Evolutionary conservation across 2,797 vertebrate genomes (phyloP).

Genomic region (Epinephelus malabaricus): DNA sequence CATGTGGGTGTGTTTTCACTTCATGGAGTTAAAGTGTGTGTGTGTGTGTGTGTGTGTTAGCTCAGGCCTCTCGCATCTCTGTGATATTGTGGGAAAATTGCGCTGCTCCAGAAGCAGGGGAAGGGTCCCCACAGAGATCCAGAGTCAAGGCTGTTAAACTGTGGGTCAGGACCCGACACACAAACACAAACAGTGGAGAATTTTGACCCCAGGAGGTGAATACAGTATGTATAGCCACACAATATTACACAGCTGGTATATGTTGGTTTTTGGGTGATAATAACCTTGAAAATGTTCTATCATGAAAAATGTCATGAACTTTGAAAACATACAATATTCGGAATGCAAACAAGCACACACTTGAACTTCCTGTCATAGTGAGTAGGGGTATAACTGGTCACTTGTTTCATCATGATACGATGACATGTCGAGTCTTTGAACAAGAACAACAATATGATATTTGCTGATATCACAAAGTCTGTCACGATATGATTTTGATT

Average conservation of each 20-base stretch:
- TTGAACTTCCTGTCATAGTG: constrained; percentile 15
- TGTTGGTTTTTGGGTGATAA: background rate
- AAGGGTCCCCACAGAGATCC: constrained; percentile 17
- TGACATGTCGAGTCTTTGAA: too few relatives aligned
- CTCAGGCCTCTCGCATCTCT: constrained; percentile 40
- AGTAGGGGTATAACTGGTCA: background rate
- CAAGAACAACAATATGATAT: too few relatives aligned
- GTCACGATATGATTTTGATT: too few relatives aligned
- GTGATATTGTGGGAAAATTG: constrained; percentile 64
- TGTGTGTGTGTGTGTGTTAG: constrained; percentile 11
- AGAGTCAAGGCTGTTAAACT: constrained; percentile 32
- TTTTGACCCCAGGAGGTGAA: constrained; percentile 24
- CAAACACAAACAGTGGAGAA: constrained; percentile 34
- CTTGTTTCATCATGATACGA: too few relatives aligned
- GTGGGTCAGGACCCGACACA: constrained; percentile 13
- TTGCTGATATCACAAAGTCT: too few relatives aligned
- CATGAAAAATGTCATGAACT: background rate
- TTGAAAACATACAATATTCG: too few relatives aligned
- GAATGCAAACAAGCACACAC: constrained; percentile 16
- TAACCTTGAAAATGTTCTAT: background rate
- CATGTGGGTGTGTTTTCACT: constrained; percentile 49
- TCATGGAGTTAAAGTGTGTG: constrained; percentile 7
- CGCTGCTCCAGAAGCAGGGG: constrained; percentile 24
- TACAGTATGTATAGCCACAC: background rate
- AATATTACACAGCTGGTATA: background rate